Conservation (phyloP, 2,797 vertebrate species). For the Rhynchonycteris naso region DNA sequence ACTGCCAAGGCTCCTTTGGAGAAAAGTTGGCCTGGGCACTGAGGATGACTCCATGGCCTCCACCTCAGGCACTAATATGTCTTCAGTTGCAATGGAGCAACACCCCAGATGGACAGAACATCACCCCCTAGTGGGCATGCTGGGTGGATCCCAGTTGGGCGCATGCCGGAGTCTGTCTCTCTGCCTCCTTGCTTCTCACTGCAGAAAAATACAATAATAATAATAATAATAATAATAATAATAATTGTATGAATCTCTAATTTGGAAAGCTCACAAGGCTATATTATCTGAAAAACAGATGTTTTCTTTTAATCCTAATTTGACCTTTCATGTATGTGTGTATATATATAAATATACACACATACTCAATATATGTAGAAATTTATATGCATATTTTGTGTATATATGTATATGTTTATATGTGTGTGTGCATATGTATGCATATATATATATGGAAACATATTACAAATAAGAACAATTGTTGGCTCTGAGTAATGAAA, state of each 20-base stretch:
- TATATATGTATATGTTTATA: neutral
- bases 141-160: too few species aligned
- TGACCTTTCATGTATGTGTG: neutral
- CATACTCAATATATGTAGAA: neutral
- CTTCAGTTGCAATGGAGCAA: too few species aligned
- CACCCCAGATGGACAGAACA: too few species aligned
- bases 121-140: too few species aligned
- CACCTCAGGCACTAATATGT: too few species aligned
- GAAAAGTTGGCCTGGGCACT: too few species aligned
- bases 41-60: too few species aligned
- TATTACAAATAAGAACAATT: neutral
- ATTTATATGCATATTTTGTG: neutral
- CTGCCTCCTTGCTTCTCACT: too few species aligned
- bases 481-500: neutral
- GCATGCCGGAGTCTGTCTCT: too few species aligned
- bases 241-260: neutral
- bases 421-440: neutral
- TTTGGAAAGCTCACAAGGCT: neutral
- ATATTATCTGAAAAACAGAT: neutral
- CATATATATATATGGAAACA: neutral
- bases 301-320: neutral
- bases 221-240: too few species aligned
- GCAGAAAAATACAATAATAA: too few species aligned
- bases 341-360: neutral
- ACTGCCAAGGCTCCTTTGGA: too few species aligned